phyloP scores from a whole-genome alignment of 2,888 invertebrate species.

The Ditula angustiorana region DNA sequence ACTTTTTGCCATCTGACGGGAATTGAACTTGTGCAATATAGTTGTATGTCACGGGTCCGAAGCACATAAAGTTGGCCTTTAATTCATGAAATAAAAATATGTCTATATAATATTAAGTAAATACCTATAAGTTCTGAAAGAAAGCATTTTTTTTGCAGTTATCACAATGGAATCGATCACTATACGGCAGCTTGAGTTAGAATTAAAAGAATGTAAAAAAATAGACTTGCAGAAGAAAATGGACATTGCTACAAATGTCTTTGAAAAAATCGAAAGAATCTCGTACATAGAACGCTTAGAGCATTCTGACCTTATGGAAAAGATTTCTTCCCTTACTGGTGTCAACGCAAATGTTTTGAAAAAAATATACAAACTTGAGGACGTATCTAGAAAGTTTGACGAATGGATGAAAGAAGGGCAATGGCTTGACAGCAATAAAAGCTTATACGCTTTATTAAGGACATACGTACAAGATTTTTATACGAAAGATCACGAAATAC shows the following conservation, averaged over 20 bases:
- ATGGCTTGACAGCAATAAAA: neutral
- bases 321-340: neutral
- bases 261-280: neutral
- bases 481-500: neutral
- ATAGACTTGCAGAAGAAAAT: conserved; percentile 16
- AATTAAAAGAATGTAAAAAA: conserved; percentile 4
- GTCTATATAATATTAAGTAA: no score
- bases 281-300: neutral
- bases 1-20: no score
- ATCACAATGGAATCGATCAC: conserved; percentile 13
- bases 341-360: neutral
- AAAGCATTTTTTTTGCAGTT: conserved; percentile 12
- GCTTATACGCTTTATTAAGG: neutral
- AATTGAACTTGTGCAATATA: no score
- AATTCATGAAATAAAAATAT: no score
- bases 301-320: neutral
- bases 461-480: conserved; percentile 5
- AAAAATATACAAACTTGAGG: neutral
- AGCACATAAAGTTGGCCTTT: no score
- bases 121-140: no score
- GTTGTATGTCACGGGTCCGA: no score
- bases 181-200: neutral
- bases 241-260: conserved; percentile 1
- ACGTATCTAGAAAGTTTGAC: neutral
- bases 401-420: neutral